These are phyloP conservation scores for Saturnia pavonia DNA, from an alignment of 2,888 invertebrate species.

Conservation along the genomic window DNA sequence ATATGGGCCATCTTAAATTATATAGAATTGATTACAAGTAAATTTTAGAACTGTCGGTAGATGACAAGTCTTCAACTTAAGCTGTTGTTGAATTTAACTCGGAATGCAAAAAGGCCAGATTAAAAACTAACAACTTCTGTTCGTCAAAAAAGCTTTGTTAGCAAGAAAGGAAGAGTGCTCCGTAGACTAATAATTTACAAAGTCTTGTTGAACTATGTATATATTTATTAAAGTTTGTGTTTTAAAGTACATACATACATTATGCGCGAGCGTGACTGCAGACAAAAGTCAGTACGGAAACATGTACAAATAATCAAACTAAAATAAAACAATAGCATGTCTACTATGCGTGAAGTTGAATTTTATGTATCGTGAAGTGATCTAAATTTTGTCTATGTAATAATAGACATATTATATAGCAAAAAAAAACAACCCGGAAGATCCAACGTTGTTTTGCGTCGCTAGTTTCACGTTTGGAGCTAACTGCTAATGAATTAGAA, in stretches of 20 bases:
- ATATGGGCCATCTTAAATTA: not conserved
- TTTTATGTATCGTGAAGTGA: slow-evolving; percentile 8
- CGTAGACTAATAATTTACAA: not conserved
- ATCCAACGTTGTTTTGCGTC: slow-evolving; percentile 30
- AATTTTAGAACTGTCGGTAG: not conserved
- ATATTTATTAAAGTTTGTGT: not conserved
- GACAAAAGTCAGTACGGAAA: not conserved
- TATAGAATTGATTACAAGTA: not conserved
- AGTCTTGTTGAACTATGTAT: not conserved
- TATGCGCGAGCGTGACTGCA: not conserved
- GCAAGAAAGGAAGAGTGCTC: not conserved
- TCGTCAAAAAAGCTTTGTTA: not conserved
- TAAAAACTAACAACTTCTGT: not conserved
- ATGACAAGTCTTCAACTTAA: not conserved
- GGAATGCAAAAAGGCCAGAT: not conserved
- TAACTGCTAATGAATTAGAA: slow-evolving; percentile 7
- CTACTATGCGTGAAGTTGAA: slow-evolving; percentile 5
- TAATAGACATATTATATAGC: slow-evolving; percentile 7
- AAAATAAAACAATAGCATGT: slow-evolving; percentile 8
- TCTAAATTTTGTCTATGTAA: not conserved
- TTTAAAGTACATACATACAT: not conserved
- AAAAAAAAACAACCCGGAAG: slow-evolving; percentile 35
- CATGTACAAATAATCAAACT: not conserved
- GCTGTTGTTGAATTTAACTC: too few relatives aligned
- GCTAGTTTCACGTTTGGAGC: slow-evolving; percentile 18